A percentile compares a stretch with the other conserved stretches of the same genome.
Conservation (phyloP, 1,140 invertebrate species). For the Parapsyche elsis region DNA sequence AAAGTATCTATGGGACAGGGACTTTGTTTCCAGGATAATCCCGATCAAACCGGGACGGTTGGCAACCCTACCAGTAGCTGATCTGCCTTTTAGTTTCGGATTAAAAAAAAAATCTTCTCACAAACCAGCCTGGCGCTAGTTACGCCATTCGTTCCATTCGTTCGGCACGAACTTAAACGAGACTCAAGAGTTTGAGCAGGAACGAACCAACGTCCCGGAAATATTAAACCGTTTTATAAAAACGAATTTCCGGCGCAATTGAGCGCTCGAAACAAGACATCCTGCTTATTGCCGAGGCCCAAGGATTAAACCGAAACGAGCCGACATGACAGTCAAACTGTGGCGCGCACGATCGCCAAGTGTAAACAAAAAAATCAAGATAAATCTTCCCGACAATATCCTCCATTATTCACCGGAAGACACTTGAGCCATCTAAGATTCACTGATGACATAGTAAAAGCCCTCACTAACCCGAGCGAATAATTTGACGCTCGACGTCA, state of each 20-base stretch:
- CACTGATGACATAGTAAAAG: too few relatives aligned
- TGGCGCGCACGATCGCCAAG: too few relatives aligned
- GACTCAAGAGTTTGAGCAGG: neutral
- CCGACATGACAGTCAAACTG: too few relatives aligned
- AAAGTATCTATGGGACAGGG: too few relatives aligned
- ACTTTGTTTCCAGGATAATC: too few relatives aligned
- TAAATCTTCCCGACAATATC: neutral
- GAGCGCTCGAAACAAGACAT: slow-evolving; percentile 52
- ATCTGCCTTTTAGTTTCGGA: too few relatives aligned
- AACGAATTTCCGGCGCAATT: slow-evolving; percentile 48
- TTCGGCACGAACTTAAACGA: neutral
- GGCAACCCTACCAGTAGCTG: too few relatives aligned
- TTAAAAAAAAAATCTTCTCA: neutral
- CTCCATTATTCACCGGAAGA: neutral
- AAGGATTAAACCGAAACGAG: slow-evolving; percentile 18
- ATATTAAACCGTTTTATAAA: slow-evolving; percentile 53
- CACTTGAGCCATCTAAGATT: too few relatives aligned
- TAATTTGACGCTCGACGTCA: too few relatives aligned
- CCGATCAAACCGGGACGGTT: too few relatives aligned
- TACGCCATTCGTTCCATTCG: neutral
- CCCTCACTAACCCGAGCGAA: too few relatives aligned
- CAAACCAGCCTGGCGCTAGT: neutral
- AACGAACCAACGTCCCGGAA: slow-evolving; percentile 39
- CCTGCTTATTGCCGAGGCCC: slow-evolving; percentile 41
- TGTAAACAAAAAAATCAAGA: too few relatives aligned